phyloP scores from a whole-genome alignment of 2,113 vertebrate species.

The Ctenodactylus gundi region DNA sequence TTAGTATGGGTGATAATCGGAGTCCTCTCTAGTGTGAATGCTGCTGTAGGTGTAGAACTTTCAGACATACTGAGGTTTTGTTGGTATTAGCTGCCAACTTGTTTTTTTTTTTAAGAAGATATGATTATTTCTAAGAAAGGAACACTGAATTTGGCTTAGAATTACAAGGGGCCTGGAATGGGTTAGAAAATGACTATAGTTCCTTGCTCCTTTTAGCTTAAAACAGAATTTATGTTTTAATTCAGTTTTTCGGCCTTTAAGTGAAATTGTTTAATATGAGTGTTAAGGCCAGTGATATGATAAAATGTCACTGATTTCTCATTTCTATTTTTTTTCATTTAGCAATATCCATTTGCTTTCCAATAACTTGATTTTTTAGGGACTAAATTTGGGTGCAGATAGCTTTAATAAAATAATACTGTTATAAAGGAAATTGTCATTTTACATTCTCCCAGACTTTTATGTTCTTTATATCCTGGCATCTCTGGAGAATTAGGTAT shows the following conservation, averaged over 20 bases:
- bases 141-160: slow-evolving; percentile 7
- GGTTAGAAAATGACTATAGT: slow-evolving; percentile 21
- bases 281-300: slow-evolving; percentile 66
- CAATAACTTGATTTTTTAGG: slow-evolving; percentile 63
- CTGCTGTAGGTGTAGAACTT: background rate
- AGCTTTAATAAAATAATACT: slow-evolving; percentile 38
- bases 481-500: slow-evolving; percentile 78
- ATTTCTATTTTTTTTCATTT: slow-evolving; percentile 68
- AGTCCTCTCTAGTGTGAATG: background rate
- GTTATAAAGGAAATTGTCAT: slow-evolving; percentile 65
- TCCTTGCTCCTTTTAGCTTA: slow-evolving; percentile 55
- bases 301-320: slow-evolving; percentile 69
- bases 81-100: slow-evolving; percentile 21
- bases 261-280: slow-evolving; percentile 68
- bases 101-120: background rate
- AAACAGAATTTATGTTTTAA: slow-evolving; percentile 75
- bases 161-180: background rate
- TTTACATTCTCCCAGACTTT: slow-evolving; percentile 60
- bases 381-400: slow-evolving; percentile 40
- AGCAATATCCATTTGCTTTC: slow-evolving; percentile 61
- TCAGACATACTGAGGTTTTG: background rate
- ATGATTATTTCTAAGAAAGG: slow-evolving; percentile 28
- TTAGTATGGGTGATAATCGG: background rate
- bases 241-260: slow-evolving; percentile 63
- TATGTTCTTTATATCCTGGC: slow-evolving; percentile 64